Conservation (phyloP, 2,113 vertebrate genomes). For the Anolis carolinensis region DNA sequence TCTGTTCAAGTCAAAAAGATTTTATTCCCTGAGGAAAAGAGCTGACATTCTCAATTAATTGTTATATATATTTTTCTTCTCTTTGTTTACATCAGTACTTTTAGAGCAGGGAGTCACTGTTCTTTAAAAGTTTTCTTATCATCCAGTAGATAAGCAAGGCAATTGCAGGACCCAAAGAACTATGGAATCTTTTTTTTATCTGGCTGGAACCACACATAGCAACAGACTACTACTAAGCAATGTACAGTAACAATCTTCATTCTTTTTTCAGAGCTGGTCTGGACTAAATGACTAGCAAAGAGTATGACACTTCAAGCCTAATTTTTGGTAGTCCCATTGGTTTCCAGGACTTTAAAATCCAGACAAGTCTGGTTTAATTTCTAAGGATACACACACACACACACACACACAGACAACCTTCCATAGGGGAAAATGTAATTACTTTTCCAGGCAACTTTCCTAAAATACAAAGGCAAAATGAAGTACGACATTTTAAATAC, state of each 20-base stretch:
- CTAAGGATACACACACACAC: no score
- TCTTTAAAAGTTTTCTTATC: conserved; percentile 35
- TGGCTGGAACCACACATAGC: neutral
- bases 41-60: conserved; percentile 79
- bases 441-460: neutral
- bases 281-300: neutral
- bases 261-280: neutral
- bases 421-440: neutral
- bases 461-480: conserved; percentile 19
- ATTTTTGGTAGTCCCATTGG: neutral
- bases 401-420: no score
- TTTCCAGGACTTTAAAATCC: neutral
- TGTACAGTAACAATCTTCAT: neutral
- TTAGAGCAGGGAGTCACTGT: conserved; percentile 6
- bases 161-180: neutral
- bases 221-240: neutral
- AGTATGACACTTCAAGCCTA: neutral
- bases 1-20: conserved; percentile 86
- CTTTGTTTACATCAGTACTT: conserved; percentile 33
- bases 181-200: rapidly evolving
- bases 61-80: conserved; percentile 54
- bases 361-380: neutral
- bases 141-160: neutral
- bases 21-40: conserved; percentile 85
- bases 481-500: conserved; percentile 27